phyloP scores from a whole-genome alignment of 2,888 invertebrate species.

The Embidobia sp. region DNA sequence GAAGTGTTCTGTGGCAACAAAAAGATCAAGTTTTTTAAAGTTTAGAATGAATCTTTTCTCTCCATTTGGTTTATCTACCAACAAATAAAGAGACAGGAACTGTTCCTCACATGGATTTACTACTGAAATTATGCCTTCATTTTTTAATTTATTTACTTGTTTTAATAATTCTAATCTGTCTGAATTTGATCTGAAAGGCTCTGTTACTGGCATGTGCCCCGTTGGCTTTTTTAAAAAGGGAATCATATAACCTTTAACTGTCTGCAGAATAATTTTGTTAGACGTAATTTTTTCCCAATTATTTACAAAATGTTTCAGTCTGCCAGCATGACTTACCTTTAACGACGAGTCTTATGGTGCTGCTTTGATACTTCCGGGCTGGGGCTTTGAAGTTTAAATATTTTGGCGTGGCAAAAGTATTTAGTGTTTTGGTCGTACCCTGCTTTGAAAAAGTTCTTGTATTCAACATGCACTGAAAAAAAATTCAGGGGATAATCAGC shows the following conservation, averaged over 20 bases:
- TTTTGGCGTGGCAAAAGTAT: not conserved
- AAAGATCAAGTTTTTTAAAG: slow-evolving; percentile 21
- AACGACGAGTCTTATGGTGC: slow-evolving; percentile 3
- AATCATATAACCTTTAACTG: slow-evolving; percentile 21
- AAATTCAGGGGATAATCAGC: too few species aligned
- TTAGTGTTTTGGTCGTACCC: not conserved
- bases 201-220: not conserved
- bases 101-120: not conserved
- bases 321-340: slow-evolving; percentile 18
- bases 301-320: slow-evolving; percentile 5
- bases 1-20: slow-evolving; percentile 17
- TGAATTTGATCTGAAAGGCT: not conserved
- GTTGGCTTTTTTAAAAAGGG: slow-evolving; percentile 13
- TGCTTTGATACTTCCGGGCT: not conserved
- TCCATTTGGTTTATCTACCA: slow-evolving; percentile 9
- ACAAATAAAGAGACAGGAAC: not conserved
- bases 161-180: not conserved
- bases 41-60: slow-evolving; percentile 42
- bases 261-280: not conserved
- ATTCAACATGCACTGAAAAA: too few species aligned
- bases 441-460: too few species aligned
- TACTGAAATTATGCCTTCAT: slow-evolving; percentile 8
- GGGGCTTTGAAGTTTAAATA: slow-evolving; percentile 27
- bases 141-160: slow-evolving; percentile 4
- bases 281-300: slow-evolving; percentile 12